Base-by-base conservation (phyloP, 2,113 vertebrate genomes). In the Oceanites oceanicus region DNA sequence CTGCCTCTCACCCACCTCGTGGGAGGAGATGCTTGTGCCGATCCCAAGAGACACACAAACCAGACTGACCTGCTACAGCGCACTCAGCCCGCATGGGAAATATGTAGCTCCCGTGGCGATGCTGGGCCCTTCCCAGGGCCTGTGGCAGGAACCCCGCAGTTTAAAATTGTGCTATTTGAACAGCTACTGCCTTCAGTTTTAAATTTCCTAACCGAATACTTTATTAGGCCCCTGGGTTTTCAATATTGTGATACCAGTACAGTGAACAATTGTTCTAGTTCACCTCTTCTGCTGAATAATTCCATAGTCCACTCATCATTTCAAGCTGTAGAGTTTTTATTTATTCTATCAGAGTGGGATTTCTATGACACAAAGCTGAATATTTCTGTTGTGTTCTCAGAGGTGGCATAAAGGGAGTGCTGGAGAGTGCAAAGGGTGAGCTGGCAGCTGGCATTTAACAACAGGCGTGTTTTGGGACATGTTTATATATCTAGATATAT, bases 111-210 rank as follows among this genome's bases (percentile, higher is more conserved):
- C 36, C 8, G 2, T 22, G 40, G 40, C 4, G 2, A 45, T 12
- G 23, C 15, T 40, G 34, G 3, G 18, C 36, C 22, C 17, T 45
- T 6, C 3, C 40, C 5, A 0, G 4, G 10, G 49, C 25, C 53
- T 68, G 32, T 15, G 61, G 18, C 49, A 86, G 21, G 15, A 58
- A 74, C 7, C 4, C 6, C 9, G 6, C 38, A 5, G 7, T 62
- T 78, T 73, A 32, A 50, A 44, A 32, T 15, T 45, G n/a, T 67
- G 32, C 15, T 78, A 6, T 67, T 67, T 55, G 40, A 72, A 29
- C 14, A 56, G 20, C 42, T 68, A n/a, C 13, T 74, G 47, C 32
- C 38, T 71, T 81, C 45, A 53, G 21, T 45, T 82, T 82, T 30
- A 77, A 34, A 61, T 61, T 66, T 67, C 58, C 29, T 56, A 29